A percentile compares a stretch with the other conserved stretches of the same genome.
Conservation (phyloP, 1,140 invertebrate genomes). For the Sycophila sp. region DNA sequence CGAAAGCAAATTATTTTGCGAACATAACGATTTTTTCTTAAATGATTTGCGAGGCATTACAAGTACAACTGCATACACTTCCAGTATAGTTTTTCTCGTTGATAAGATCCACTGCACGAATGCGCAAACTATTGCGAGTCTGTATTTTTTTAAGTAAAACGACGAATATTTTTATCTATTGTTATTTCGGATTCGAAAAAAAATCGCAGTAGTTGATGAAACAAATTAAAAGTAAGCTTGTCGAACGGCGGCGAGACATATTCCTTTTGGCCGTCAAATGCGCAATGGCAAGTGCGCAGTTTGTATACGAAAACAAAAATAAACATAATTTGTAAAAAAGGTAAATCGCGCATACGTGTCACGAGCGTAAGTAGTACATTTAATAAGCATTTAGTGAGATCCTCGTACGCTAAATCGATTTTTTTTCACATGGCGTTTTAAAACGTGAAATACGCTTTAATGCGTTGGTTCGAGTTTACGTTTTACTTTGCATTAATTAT, state of each 20-base stretch:
- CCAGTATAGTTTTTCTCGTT: constrained; percentile 22
- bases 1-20: not conserved
- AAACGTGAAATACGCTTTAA: too few species aligned
- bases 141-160: constrained; percentile 23
- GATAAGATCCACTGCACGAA: constrained; percentile 11
- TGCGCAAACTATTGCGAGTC: constrained; percentile 15
- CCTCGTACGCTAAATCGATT: constrained; percentile 26
- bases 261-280: constrained; percentile 18
- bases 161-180: constrained; percentile 24
- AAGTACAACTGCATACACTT: not conserved
- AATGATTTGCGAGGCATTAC: not conserved
- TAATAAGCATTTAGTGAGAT: constrained; percentile 38
- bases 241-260: constrained; percentile 17
- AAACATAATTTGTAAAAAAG: constrained; percentile 36
- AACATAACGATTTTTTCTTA: not conserved
- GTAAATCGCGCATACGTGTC: constrained; percentile 27
- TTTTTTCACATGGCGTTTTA: constrained; percentile 28
- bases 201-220: constrained; percentile 23
- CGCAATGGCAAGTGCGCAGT: constrained; percentile 26
- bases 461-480: constrained; percentile 12
- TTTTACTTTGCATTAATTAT: constrained; percentile 23
- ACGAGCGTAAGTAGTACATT: constrained; percentile 23
- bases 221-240: constrained; percentile 17
- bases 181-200: constrained; percentile 22
- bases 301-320: constrained; percentile 39